Evolutionary conservation across 2,113 vertebrate genomes (phyloP).

Genomic region (Leptodactylus fuscus): DNA sequence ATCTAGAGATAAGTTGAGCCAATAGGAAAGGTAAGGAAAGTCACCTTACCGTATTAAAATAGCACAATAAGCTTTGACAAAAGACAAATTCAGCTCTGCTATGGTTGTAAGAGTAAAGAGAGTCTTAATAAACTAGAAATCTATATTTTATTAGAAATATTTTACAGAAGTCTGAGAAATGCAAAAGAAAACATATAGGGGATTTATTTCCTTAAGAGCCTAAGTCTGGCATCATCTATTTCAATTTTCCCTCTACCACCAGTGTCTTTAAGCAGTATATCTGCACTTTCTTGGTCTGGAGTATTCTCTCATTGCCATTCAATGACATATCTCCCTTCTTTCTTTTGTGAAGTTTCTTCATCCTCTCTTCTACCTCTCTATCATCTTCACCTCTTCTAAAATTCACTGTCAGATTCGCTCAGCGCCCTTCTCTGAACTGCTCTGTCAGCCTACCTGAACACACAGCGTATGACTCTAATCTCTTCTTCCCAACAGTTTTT

Average conservation of each 20-base stretch:
- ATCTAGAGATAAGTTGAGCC: no score
- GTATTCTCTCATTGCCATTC: background rate
- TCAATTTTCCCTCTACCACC: background rate
- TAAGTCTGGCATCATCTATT: background rate
- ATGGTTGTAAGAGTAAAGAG: no score
- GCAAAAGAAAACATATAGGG: background rate
- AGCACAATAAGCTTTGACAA: no score
- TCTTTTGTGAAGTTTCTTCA: constrained; percentile 33
- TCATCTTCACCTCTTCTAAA: constrained; percentile 54
- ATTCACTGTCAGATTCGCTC: constrained; percentile 51
- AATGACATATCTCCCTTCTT: background rate
- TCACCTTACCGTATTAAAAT: no score
- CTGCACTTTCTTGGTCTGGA: background rate
- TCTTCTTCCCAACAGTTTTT: constrained; percentile 51
- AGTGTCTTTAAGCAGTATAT: background rate
- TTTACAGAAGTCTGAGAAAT: background rate
- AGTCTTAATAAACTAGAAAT: no score
- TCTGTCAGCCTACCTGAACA: constrained; percentile 44
- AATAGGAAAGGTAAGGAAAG: no score
- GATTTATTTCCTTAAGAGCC: background rate
- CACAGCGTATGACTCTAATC: constrained; percentile 40
- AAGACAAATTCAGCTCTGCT: no score
- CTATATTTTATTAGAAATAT: background rate
- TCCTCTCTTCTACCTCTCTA: constrained; percentile 44
- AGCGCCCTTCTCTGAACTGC: constrained; percentile 45